phyloP scores from a whole-genome alignment of 2,113 vertebrate species.

The Nerophis lumbriciformis region DNA sequence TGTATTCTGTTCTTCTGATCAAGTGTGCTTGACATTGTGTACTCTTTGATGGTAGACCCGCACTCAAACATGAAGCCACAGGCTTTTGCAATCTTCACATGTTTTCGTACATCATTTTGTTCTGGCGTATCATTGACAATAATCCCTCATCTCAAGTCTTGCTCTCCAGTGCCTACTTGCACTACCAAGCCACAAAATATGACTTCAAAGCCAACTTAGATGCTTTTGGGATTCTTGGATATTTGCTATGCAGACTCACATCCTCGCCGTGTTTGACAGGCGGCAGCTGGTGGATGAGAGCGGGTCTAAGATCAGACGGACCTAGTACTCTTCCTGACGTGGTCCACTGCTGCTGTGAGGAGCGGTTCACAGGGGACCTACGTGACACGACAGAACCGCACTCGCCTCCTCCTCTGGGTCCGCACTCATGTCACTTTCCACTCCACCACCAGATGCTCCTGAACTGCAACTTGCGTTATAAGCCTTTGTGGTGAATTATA shows the following conservation, averaged over 20 bases:
- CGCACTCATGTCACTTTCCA: background rate
- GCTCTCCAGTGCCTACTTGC: background rate
- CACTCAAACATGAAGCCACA: background rate
- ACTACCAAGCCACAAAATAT: background rate
- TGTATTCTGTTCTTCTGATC: background rate
- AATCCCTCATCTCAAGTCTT: background rate
- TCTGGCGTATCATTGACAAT: background rate
- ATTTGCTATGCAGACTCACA: background rate
- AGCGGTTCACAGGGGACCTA: background rate
- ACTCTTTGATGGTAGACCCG: background rate
- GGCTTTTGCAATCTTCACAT: background rate
- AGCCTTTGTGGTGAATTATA: too few relatives aligned
- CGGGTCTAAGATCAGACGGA: background rate
- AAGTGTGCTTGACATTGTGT: background rate
- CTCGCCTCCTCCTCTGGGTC: background rate
- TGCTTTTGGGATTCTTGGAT: background rate
- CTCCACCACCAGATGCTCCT: background rate
- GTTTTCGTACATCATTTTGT: background rate
- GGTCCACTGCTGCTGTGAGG: background rate
- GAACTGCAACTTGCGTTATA: background rate
- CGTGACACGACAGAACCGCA: background rate
- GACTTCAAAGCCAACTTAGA: background rate
- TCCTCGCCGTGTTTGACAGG: background rate
- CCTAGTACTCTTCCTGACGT: background rate
- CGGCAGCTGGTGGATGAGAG: too few relatives aligned